Evolutionary conservation across 1,140 invertebrate species (phyloP), one percentile per base, ranked within the genome.

Genomic region (Penaeus japonicus): DNA sequence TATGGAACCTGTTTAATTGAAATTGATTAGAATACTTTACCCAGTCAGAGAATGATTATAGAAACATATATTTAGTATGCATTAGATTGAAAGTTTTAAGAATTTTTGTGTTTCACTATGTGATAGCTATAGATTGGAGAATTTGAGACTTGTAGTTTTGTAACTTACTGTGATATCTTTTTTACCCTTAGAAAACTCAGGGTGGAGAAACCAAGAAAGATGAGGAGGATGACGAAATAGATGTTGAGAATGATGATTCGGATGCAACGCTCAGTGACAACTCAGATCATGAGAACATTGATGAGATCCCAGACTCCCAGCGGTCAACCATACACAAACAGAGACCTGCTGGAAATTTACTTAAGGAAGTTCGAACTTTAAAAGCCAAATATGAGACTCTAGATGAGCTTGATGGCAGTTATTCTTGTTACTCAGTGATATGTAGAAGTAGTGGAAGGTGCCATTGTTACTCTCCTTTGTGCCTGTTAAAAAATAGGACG

Each of bases 191-290:
- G 47, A 47, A 47, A 47, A 12, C 47, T 47, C 47, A 47, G 47
- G 10, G 47, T 47, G 47, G 47, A 47, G 47, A 47, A 47, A 10
- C 47, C 0, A 47, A 47, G 27, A 81, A 55, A 30, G 89, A 65
- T 47, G 92, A 92, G 90, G 92, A 93, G 59, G 90, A 91, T 53
- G 92, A 93, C 47, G 92, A 92, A 89, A 91, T 93, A 62, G 93
- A 94, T 62, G 91, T 92, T 55, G 92, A 93, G 70, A 91, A 79
- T 62, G 91, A 92, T 75, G 90, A 92, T 85, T 93, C 92, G 24
- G 73, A 92, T 92, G 91, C 91, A 27, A 88, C 91, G 27, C 59
- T 91, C 32, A 82, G 91, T 35, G 87, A 89, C 92, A 91, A 91
- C 35, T 81, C 90, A 62, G 84, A 92, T 57, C 78, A 91, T 27